phyloP scores from a whole-genome alignment of 1,140 invertebrate genomes.

The Wasmannia auropunctata region DNA sequence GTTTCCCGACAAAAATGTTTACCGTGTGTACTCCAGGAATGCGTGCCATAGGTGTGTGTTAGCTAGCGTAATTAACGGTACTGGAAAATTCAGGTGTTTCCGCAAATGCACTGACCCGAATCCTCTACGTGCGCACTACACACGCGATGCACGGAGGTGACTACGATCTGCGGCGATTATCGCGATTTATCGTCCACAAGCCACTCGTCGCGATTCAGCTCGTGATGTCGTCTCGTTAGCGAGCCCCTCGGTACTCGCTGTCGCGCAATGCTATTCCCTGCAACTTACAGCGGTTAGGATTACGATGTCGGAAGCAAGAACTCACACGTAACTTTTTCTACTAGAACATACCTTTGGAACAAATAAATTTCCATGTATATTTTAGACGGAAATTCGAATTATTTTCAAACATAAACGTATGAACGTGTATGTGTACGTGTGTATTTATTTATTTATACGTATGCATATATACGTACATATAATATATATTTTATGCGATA shows the following conservation, averaged over 20 bases:
- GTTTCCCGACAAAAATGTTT: conserved; percentile 39
- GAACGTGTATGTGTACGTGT: not conserved
- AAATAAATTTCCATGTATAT: not conserved
- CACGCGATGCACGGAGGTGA: conserved; percentile 27
- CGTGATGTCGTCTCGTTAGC: conserved; percentile 44
- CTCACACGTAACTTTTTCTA: not conserved
- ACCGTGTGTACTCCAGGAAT: not conserved
- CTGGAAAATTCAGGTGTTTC: conserved; percentile 47
- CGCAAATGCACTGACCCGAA: conserved; percentile 50
- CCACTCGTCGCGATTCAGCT: not conserved
- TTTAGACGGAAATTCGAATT: not conserved
- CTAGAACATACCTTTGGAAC: not conserved
- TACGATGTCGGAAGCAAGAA: not conserved
- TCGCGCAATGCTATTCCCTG: not conserved
- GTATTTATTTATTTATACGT: not conserved
- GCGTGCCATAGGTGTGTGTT: not conserved
- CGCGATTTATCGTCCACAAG: conserved; percentile 23
- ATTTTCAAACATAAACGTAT: not conserved
- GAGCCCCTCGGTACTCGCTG: not conserved
- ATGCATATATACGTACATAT: not conserved
- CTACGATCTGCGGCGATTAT: conserved; percentile 45
- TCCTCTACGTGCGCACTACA: conserved; percentile 22
- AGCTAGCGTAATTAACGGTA: conserved; percentile 50
- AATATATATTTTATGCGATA: too few species aligned
- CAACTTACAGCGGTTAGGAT: not conserved